A percentile compares a stretch with the other conserved stretches of the same genome.
Conservation (phyloP, 2,797 vertebrate species). For the Pseudocheirus occidentalis region DNA sequence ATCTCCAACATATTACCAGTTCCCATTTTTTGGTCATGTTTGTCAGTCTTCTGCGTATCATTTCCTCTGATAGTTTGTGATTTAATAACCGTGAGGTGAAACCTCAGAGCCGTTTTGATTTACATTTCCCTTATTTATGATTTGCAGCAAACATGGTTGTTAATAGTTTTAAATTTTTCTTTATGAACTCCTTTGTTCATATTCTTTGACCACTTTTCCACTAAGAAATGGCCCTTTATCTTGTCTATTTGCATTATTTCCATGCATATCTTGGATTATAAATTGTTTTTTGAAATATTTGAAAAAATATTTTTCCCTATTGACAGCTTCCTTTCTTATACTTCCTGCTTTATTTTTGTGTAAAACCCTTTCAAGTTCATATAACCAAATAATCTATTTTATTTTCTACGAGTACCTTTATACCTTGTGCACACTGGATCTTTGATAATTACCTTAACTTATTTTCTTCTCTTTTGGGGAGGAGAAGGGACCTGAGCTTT, state of each 20-base stretch:
- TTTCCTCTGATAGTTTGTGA: too few species aligned
- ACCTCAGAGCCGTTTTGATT: not conserved
- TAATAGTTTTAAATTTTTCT: not conserved
- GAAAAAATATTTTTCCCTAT: not conserved
- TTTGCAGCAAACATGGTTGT: not conserved
- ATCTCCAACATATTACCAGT: not conserved
- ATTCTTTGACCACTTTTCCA: not conserved
- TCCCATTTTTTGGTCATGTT: not conserved
- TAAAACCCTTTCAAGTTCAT: not conserved
- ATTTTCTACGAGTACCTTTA: not conserved
- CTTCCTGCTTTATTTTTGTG: not conserved
- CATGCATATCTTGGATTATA: not conserved
- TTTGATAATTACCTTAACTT: not conserved
- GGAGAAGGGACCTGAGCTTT: not conserved
- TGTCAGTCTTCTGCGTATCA: not conserved
- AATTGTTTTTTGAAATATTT: not conserved
- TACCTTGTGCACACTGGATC: not conserved
- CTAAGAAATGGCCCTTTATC: not conserved
- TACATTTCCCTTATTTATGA: not conserved
- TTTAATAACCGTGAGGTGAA: not conserved
- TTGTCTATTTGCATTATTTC: not conserved
- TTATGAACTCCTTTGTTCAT: not conserved
- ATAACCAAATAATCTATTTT: not conserved
- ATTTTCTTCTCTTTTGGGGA: not conserved
- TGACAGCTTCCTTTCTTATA: not conserved